These are phyloP conservation scores for Drosophila insularis DNA, from an alignment of 1,140 invertebrate species.

Conservation along the genomic window DNA sequence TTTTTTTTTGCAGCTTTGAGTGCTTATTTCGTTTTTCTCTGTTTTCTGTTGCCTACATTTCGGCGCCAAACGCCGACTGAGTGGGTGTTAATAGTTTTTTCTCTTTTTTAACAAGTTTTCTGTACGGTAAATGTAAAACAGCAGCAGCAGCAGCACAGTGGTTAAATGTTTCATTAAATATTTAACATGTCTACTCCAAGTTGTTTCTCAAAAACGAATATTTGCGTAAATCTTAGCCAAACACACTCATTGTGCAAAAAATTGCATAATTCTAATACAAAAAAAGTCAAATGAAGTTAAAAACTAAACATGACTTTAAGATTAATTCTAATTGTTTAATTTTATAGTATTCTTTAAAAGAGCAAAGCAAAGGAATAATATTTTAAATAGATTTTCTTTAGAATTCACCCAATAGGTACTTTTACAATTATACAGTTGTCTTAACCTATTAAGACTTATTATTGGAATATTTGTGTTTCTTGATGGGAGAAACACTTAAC, in stretches of 20 bases:
- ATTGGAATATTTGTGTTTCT: too few relatives aligned
- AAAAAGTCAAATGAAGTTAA: neutral
- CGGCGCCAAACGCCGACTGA: slow-evolving; percentile 23
- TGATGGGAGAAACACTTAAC: too few relatives aligned
- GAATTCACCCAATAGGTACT: too few relatives aligned
- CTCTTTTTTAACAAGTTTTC: neutral
- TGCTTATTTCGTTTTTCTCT: slow-evolving; percentile 29
- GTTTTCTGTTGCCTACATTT: slow-evolving; percentile 69
- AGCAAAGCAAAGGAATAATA: too few relatives aligned
- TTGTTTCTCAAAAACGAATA: neutral
- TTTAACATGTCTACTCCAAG: neutral
- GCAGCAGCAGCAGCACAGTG: slow-evolving; percentile 25
- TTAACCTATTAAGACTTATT: too few relatives aligned
- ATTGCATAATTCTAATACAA: neutral
- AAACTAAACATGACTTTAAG: too few relatives aligned
- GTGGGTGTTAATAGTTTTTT: slow-evolving; percentile 24
- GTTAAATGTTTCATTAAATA: neutral
- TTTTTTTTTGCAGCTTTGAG: slow-evolving; percentile 53
- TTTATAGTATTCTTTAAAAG: too few relatives aligned
- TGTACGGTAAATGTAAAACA: neutral
- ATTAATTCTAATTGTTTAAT: too few relatives aligned
- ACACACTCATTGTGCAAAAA: neutral
- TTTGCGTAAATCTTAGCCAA: neutral
- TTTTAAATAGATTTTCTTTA: too few relatives aligned
- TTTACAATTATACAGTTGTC: too few relatives aligned